Percentiles rank a stretch among this genome's conserved stretches.
phyloP scores from a whole-genome alignment of 2,797 vertebrate genomes.

The Selene dorsalis region DNA sequence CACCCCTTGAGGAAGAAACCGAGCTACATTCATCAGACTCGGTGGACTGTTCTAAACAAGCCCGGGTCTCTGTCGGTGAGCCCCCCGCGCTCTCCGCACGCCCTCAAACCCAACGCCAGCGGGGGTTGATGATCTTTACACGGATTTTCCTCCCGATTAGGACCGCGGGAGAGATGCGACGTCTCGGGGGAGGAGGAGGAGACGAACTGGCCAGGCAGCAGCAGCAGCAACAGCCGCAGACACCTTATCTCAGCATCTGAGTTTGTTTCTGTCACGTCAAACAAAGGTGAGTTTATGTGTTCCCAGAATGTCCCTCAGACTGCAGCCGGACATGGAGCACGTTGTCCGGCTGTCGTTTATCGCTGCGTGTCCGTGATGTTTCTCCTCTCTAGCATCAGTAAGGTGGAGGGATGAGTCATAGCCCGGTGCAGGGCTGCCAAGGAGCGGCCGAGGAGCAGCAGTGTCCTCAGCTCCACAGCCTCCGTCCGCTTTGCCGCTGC shows the following conservation, averaged over 20 bases:
- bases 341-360: slow-evolving; percentile 16
- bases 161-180: slow-evolving; percentile 75
- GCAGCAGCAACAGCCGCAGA: slow-evolving; percentile 53
- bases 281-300: slow-evolving; percentile 49
- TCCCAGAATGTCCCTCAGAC: not conserved
- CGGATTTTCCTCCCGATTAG: slow-evolving; percentile 39
- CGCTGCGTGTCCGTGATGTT: slow-evolving; percentile 40
- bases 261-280: slow-evolving; percentile 54
- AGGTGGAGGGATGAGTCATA: slow-evolving; percentile 74
- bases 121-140: slow-evolving; percentile 22
- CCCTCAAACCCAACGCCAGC: slow-evolving; percentile 19
- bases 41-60: slow-evolving; percentile 10
- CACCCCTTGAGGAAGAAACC: slow-evolving; percentile 65
- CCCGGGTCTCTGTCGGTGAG: not conserved
- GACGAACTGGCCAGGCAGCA: slow-evolving; percentile 63
- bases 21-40: slow-evolving; percentile 58
- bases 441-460: slow-evolving; percentile 44
- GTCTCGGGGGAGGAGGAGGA: slow-evolving; percentile 74
- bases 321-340: not conserved
- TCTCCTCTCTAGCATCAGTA: slow-evolving; percentile 50
- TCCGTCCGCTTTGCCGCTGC: slow-evolving; percentile 29
- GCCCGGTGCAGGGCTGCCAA: slow-evolving; percentile 58
- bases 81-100: not conserved
- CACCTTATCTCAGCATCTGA: slow-evolving; percentile 71
- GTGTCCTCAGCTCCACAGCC: slow-evolving; percentile 49